Evolutionary conservation across 37 sponge, comb jelly and placozoan species (phyloP).

Genomic region (Spongilla lacustris): DNA sequence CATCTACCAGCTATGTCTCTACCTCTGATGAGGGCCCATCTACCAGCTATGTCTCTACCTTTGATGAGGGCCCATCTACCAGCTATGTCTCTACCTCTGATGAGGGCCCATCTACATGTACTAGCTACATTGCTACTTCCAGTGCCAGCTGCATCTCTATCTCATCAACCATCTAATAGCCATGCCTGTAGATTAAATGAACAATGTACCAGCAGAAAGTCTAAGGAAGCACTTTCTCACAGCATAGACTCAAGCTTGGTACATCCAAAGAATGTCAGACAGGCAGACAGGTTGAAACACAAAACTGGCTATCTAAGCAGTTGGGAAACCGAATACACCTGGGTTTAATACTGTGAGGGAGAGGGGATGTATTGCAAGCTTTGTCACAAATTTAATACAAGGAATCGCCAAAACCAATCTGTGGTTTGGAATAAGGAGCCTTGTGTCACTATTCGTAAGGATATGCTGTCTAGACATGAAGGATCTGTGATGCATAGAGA

Average conservation of each 20-base stretch:
- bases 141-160: background rate
- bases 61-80: background rate
- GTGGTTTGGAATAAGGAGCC: conserved; percentile 3
- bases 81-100: background rate
- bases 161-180: conserved; percentile 1
- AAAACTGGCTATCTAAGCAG: background rate
- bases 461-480: conserved; percentile 16
- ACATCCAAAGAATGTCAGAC: background rate
- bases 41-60: background rate
- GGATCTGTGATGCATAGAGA: conserved; percentile 37
- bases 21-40: background rate
- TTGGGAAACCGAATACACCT: background rate
- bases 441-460: conserved; percentile 9
- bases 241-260: background rate
- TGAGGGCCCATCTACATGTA: background rate
- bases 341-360: background rate
- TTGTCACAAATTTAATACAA: background rate
- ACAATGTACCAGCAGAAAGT: conserved; percentile 1
- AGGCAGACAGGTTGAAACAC: background rate
- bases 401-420: background rate
- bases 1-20: no score
- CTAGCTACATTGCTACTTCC: background rate
- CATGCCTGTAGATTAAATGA: background rate
- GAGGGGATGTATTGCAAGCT: background rate
- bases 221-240: background rate